phyloP scores from a whole-genome alignment of 2,113 vertebrate genomes.

The Hydrolagus affinis region DNA sequence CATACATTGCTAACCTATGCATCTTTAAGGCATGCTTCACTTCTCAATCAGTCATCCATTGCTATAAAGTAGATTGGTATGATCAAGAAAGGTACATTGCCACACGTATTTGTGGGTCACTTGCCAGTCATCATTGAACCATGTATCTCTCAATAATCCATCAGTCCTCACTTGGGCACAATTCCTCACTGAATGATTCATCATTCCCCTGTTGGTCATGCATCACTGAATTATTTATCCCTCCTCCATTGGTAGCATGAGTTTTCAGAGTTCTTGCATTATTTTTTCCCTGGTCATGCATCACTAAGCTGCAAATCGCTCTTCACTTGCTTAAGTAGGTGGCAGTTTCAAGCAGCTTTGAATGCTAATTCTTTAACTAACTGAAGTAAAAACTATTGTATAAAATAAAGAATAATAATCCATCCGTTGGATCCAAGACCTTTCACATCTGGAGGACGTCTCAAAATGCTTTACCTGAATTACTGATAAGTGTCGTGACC shows the following conservation, averaged over 20 bases:
- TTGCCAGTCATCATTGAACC: neutral
- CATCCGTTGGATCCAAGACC: too few relatives aligned
- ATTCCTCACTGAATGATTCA: neutral
- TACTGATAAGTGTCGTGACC: too few relatives aligned
- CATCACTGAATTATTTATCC: neutral
- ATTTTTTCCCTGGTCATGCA: neutral
- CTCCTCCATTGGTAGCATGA: neutral
- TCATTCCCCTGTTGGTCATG: neutral
- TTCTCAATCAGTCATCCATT: neutral
- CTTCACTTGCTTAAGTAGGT: neutral
- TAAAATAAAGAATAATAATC: too few relatives aligned
- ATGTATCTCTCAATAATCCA: neutral
- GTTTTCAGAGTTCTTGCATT: neutral
- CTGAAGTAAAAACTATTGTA: too few relatives aligned
- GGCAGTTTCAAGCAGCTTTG: too few relatives aligned
- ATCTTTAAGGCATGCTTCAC: neutral
- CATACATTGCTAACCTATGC: neutral
- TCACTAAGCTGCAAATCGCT: neutral
- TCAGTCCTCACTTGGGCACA: neutral
- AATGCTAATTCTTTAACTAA: too few relatives aligned
- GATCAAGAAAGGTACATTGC: neutral
- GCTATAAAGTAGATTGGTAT: neutral
- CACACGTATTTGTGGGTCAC: too few relatives aligned
- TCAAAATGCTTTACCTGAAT: too few relatives aligned
- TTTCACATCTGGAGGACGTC: too few relatives aligned